Evolutionary conservation across 2,888 invertebrate species (phyloP).

Genomic region (Calameuta filiformis): DNA sequence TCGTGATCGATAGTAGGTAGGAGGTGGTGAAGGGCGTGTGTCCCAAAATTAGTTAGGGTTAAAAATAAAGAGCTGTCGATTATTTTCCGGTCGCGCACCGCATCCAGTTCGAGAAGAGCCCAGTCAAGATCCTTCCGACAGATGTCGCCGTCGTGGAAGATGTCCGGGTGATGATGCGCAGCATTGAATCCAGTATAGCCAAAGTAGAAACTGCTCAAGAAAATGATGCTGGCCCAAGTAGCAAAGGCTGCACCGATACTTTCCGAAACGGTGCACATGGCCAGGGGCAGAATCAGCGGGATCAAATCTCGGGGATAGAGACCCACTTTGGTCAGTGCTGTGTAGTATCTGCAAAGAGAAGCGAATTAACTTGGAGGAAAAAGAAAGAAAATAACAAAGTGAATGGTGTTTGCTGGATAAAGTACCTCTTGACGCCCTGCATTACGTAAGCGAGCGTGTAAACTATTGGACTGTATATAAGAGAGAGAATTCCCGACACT

Average conservation of each 20-base stretch:
- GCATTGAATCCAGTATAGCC: slow-evolving; percentile 76
- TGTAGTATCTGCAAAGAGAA: slow-evolving; percentile 31
- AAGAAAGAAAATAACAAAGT: not conserved
- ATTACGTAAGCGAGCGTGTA: slow-evolving; percentile 62
- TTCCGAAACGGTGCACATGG: slow-evolving; percentile 63
- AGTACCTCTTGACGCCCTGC: slow-evolving; percentile 66
- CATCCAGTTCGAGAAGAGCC: slow-evolving; percentile 82
- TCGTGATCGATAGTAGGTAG: slow-evolving; percentile 85
- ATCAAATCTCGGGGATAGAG: slow-evolving; percentile 50
- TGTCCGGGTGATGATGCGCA: slow-evolving; percentile 83
- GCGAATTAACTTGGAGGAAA: not conserved
- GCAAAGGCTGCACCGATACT: slow-evolving; percentile 60
- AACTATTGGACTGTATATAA: slow-evolving; percentile 68
- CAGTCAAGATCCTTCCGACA: slow-evolving; percentile 74
- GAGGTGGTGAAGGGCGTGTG: slow-evolving; percentile 83
- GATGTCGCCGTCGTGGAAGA: slow-evolving; percentile 82
- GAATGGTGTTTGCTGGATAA: not conserved
- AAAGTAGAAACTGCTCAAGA: slow-evolving; percentile 73
- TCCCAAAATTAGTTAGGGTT: slow-evolving; percentile 79
- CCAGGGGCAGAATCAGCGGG: slow-evolving; percentile 64
- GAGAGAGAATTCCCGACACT: slow-evolving; percentile 68
- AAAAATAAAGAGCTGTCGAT: slow-evolving; percentile 75
- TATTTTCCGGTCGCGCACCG: slow-evolving; percentile 78
- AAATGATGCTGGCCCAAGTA: slow-evolving; percentile 71
- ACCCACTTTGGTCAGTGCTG: slow-evolving; percentile 28